Conservation (phyloP, 35 echinoderm and acorn worm species). For the Apostichopus californicus region DNA sequence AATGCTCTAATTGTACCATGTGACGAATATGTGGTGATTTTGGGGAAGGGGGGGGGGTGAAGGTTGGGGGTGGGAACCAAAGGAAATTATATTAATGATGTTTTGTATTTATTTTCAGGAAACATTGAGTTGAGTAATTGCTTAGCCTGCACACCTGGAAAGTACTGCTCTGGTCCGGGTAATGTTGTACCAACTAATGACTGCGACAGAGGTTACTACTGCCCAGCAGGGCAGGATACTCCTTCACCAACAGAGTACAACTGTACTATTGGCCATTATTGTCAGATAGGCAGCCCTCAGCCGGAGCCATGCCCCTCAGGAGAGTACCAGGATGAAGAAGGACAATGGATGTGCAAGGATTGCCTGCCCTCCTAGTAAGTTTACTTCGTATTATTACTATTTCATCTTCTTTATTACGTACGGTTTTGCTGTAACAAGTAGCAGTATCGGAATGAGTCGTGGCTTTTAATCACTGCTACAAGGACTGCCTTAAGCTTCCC, state of each 20-base stretch:
- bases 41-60: no score
- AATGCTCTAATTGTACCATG: no score
- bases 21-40: no score
- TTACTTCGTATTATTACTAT: neutral
- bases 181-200: conserved; percentile 79
- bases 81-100: no score
- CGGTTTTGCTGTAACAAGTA: no score
- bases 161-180: conserved; percentile 74
- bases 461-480: no score
- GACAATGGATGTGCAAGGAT: conserved; percentile 73
- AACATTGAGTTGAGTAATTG: conserved; percentile 83
- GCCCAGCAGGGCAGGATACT: conserved; percentile 81
- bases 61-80: no score
- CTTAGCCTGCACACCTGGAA: conserved; percentile 79
- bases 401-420: no score
- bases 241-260: conserved; percentile 84
- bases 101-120: conserved; percentile 17
- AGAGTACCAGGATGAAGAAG: conserved; percentile 90
- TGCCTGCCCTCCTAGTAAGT: conserved; percentile 84
- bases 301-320: conserved; percentile 84
- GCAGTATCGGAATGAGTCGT: no score
- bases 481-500: no score
- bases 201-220: conserved; percentile 93
- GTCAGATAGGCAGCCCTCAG: conserved; percentile 66
- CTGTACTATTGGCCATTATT: conserved; percentile 96